Evolutionary conservation across 2,113 vertebrate species (phyloP), one percentile per base, ranked within the genome.

Genomic region (Ariopsis seemanni): DNA sequence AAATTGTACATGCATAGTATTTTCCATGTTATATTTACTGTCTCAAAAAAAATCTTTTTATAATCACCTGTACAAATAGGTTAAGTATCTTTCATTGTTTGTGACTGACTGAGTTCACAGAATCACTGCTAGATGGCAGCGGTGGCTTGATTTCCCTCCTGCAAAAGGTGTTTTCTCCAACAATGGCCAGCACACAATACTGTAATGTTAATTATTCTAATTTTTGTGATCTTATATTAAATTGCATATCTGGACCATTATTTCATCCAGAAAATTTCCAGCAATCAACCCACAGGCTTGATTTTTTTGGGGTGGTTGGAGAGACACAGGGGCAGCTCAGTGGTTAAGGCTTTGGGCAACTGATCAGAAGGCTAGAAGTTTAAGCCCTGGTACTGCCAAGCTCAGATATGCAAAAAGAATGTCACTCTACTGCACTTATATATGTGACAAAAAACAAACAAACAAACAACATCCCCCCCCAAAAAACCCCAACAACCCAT

Each of bases 111-210:
- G 67, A 60, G 82, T 91, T 91, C 83, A 82, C 22, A 50, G 9
- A 30, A 88, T 69, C 87, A 72, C 93, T 91, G 88, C 92, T 93
- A 92, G 94, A 81, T 93, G 93, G 94, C 93, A 92, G 91, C 91
- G 90, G 74, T 69, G 58, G 77, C 86, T 89, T 83, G 84, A 87
- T 83, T 58, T 74, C 79, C 58, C 75, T 87, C 87, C 82, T 88
- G 12, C 15, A 87, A 80, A 90, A 77, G 72, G 85, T 89, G 60
- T 81, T 83, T 69, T 67, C 75, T 67, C 82, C 83, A 90, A 83
- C 88, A 80, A 88, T 91, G 90, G 88, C 88, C 89, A 89, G 75
- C 86, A 83, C 84, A 91, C 88, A 92, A 84, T 86, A 91, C 85
- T 92, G 93, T 92, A 93, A 42, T n/a, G 75, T 89, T 62, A 91